A percentile compares a stretch with the other conserved stretches of the same genome.
These are phyloP conservation scores for Labeo rohita DNA, from an alignment of 2,113 vertebrate species.

Conservation along the genomic window DNA sequence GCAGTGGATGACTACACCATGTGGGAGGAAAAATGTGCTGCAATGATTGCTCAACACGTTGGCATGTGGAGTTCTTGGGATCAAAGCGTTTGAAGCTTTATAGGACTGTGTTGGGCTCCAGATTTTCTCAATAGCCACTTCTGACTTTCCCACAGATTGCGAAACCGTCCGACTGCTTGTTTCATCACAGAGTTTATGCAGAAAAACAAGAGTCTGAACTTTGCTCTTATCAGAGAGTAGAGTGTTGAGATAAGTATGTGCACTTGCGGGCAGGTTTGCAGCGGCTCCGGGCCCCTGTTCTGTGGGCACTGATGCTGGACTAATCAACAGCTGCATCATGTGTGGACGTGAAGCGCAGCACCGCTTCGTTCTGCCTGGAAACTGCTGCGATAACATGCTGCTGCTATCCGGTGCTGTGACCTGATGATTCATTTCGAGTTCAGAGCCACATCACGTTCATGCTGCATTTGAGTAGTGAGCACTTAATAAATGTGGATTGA, in stretches of 20 bases:
- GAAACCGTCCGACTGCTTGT: conserved; percentile 22
- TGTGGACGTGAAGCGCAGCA: conserved; percentile 30
- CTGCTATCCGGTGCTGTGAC: background rate
- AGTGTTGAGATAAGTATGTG: conserved; percentile 6
- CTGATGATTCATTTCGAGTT: background rate
- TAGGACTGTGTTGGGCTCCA: conserved; percentile 47
- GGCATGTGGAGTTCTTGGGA: conserved; percentile 34
- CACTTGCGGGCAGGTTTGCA: background rate
- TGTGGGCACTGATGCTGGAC: conserved; percentile 11
- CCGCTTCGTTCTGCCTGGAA: conserved; percentile 1
- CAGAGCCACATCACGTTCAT: background rate
- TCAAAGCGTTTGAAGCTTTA: conserved; percentile 51
- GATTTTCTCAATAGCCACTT: conserved; percentile 44
- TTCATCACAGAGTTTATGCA: conserved; percentile 29
- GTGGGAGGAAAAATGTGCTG: conserved; percentile 38
- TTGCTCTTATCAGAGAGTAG: conserved; percentile 37
- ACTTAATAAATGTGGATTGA: background rate
- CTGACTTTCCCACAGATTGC: conserved; percentile 23
- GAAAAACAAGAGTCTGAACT: conserved; percentile 28
- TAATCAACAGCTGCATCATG: conserved; percentile 34
- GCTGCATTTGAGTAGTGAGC: background rate
- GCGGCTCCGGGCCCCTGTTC: background rate
- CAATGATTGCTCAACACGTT: conserved; percentile 46
- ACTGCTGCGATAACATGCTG: conserved; percentile 7
- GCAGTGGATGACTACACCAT: conserved; percentile 15